These are phyloP conservation scores for Tetramorium simillimum DNA, from an alignment of 1,140 invertebrate species.

Conservation along the genomic window DNA sequence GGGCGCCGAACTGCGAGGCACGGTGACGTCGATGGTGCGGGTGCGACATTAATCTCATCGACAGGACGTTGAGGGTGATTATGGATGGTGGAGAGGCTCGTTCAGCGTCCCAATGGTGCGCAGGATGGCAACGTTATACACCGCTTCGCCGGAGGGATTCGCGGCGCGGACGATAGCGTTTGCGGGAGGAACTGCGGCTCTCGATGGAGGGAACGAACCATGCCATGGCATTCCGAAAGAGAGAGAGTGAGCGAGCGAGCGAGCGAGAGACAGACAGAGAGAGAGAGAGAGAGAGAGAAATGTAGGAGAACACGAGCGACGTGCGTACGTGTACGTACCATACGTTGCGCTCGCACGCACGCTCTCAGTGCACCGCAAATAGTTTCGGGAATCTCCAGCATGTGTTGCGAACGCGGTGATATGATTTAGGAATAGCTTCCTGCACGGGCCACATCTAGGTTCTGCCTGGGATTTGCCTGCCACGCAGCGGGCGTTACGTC, in stretches of 20 bases:
- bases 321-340: slow-evolving; percentile 15
- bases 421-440: slow-evolving; percentile 81
- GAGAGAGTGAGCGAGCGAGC: not conserved
- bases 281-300: not conserved
- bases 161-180: slow-evolving; percentile 39
- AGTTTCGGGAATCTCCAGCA: slow-evolving; percentile 77
- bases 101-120: slow-evolving; percentile 58
- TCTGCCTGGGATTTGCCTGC: slow-evolving; percentile 64
- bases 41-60: slow-evolving; percentile 80
- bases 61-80: slow-evolving; percentile 78
- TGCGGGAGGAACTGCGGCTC: slow-evolving; percentile 13
- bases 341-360: slow-evolving; percentile 34
- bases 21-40: slow-evolving; percentile 36
- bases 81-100: slow-evolving; percentile 72
- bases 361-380: slow-evolving; percentile 65
- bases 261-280: slow-evolving; percentile 10
- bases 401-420: slow-evolving; percentile 78
- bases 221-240: slow-evolving; percentile 45
- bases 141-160: slow-evolving; percentile 54
- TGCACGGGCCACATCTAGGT: slow-evolving; percentile 47
- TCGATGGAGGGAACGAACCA: slow-evolving; percentile 63
- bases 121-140: slow-evolving; percentile 69
- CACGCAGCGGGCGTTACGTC: slow-evolving; percentile 71
- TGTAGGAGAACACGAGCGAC: not conserved
- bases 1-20: slow-evolving; percentile 3